A percentile compares a stretch with the other conserved stretches of the same genome.
Conservation (phyloP, 2,888 invertebrate genomes). For the Microplitis manilae region DNA sequence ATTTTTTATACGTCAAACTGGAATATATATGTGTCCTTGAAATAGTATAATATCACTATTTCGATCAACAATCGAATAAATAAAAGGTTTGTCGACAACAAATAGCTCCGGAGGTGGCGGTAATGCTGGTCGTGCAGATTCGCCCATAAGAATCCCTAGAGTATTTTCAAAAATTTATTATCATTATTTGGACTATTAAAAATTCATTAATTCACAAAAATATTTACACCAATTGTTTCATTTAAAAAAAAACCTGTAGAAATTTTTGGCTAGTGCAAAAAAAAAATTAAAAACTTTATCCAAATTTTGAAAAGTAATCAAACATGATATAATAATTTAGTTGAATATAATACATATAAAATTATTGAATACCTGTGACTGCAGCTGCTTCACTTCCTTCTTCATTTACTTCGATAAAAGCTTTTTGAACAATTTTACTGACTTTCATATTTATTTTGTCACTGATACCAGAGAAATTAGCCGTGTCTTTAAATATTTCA, state of each 20-base stretch:
- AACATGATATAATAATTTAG: neutral
- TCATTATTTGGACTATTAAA: too few species aligned
- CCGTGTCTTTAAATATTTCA: slow-evolving; percentile 76
- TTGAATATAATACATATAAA: slow-evolving; percentile 22
- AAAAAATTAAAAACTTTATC: too few species aligned
- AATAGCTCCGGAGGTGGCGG: slow-evolving; percentile 43
- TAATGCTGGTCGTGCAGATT: slow-evolving; percentile 29
- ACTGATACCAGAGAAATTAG: slow-evolving; percentile 79
- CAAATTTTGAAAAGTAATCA: neutral
- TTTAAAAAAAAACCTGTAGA: too few species aligned
- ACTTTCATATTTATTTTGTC: slow-evolving; percentile 72
- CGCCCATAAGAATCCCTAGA: slow-evolving; percentile 37
- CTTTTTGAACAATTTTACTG: slow-evolving; percentile 85
- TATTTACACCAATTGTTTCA: too few species aligned
- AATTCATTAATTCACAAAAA: too few species aligned
- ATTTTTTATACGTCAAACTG: neutral
- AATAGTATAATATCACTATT: neutral
- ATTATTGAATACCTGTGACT: slow-evolving; percentile 80
- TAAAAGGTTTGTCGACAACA: slow-evolving; percentile 62
- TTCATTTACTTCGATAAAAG: slow-evolving; percentile 89
- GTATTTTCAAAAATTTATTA: neutral
- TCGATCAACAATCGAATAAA: neutral
- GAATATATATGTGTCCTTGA: neutral
- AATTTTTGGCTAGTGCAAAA: too few species aligned
- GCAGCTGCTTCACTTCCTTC: slow-evolving; percentile 90